A percentile compares a stretch with the other conserved stretches of the same genome.
Evolutionary conservation across 2,113 vertebrate genomes (phyloP).

Genomic region (Gambusia holbrooki): DNA sequence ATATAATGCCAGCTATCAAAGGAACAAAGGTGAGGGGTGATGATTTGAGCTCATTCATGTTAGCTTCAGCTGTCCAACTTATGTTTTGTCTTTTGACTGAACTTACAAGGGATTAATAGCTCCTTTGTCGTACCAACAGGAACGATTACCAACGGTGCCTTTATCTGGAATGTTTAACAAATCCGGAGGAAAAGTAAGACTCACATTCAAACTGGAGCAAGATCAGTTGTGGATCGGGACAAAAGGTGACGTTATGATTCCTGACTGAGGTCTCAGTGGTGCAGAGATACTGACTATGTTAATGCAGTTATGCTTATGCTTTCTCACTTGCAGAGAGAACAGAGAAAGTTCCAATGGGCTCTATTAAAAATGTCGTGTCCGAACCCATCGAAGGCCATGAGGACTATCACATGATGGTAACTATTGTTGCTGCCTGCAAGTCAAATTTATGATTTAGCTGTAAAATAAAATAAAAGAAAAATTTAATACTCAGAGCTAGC

Average conservation of each 20-base stretch:
- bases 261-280: neutral
- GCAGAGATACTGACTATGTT: neutral
- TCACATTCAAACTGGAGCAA: slow-evolving; percentile 99
- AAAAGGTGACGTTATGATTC: slow-evolving; percentile 85
- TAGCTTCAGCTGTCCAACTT: neutral
- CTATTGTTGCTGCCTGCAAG: neutral
- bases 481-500: neutral
- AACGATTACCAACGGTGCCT: slow-evolving; percentile 95
- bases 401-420: slow-evolving; percentile 99
- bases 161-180: slow-evolving; percentile 99
- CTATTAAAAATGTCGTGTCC: slow-evolving; percentile 98
- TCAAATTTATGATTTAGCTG: neutral
- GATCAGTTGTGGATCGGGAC: slow-evolving; percentile 99
- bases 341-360: slow-evolving; percentile 99
- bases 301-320: slow-evolving; percentile 5
- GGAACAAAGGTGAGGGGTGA: slow-evolving; percentile 88
- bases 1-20: slow-evolving; percentile 94
- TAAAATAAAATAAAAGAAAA: neutral
- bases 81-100: neutral
- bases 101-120: neutral
- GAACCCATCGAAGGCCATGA: slow-evolving; percentile 98
- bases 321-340: slow-evolving; percentile 88
- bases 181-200: slow-evolving; percentile 94
- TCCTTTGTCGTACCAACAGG: slow-evolving; percentile 74
- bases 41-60: neutral